phyloP scores from a whole-genome alignment of 1,140 invertebrate genomes.

The Thrips palmi region DNA sequence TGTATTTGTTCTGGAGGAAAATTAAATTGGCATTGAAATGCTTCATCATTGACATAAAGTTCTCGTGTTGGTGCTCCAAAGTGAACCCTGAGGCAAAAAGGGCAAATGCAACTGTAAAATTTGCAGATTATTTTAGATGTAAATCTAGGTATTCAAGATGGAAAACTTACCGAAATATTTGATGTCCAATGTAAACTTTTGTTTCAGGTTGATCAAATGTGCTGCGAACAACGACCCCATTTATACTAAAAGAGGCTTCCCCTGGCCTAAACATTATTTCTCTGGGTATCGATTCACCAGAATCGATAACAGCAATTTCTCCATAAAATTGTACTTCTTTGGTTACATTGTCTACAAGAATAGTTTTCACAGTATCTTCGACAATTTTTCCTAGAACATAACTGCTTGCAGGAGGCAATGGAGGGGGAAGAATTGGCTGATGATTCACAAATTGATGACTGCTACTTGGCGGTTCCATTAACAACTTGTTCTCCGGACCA shows the following conservation, averaged over 20 bases:
- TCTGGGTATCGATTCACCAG: conserved; percentile 63
- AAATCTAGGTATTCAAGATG: too few relatives aligned
- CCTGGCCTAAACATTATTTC: too few relatives aligned
- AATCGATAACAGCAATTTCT: conserved; percentile 63
- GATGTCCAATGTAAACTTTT: too few relatives aligned
- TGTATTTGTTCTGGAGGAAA: conserved; percentile 64
- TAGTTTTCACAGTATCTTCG: conserved; percentile 48
- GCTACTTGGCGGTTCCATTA: too few relatives aligned
- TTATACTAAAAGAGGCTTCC: too few relatives aligned
- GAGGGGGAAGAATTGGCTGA: too few relatives aligned
- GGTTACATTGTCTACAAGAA: conserved; percentile 63
- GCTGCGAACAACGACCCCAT: too few relatives aligned
- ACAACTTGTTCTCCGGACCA: too few relatives aligned
- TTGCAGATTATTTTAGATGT: too few relatives aligned
- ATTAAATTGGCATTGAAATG: conserved; percentile 80
- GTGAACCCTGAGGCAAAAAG: conserved; percentile 38
- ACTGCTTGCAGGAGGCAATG: conserved; percentile 33
- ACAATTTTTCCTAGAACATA: conserved; percentile 37
- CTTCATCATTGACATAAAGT: conserved; percentile 68
- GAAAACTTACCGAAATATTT: too few relatives aligned
- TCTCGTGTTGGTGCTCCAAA: conserved; percentile 86
- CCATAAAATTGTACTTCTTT: conserved; percentile 75
- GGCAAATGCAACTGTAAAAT: conserved; percentile 21
- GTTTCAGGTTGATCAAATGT: too few relatives aligned
- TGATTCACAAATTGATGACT: too few relatives aligned